Percentiles rank a stretch among this genome's conserved stretches.
These are phyloP conservation scores for Neocrepidodera transversa DNA, from an alignment of 2,888 invertebrate genomes.

Conservation along the genomic window DNA sequence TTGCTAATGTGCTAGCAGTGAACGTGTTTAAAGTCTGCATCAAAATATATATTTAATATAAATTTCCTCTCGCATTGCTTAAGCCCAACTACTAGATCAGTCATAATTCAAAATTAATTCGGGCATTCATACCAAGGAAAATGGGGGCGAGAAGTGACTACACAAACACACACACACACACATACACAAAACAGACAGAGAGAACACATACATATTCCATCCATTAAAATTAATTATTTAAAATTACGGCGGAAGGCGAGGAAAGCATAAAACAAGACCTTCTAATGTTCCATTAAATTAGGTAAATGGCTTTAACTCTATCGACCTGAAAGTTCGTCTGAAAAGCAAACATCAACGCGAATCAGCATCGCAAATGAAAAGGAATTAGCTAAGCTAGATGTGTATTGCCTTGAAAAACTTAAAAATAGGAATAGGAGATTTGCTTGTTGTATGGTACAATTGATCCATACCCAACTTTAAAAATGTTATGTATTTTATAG, in stretches of 20 bases:
- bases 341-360: constrained; percentile 14
- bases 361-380: too few relatives aligned
- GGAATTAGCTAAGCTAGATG: too few relatives aligned
- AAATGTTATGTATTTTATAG: too few relatives aligned
- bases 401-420: too few relatives aligned
- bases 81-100: constrained; percentile 4
- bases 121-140: neutral
- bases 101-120: constrained; percentile 13
- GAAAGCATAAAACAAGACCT: constrained; percentile 25
- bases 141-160: neutral
- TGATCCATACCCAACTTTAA: too few relatives aligned
- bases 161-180: neutral
- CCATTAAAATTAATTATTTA: constrained; percentile 35
- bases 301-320: constrained; percentile 33
- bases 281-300: constrained; percentile 36
- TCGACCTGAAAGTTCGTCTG: constrained; percentile 6
- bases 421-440: too few relatives aligned
- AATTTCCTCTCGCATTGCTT: too few relatives aligned
- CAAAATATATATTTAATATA: too few relatives aligned
- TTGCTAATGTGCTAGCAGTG: too few relatives aligned
- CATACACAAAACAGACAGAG: neutral
- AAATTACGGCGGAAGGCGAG: constrained; percentile 30
- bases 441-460: too few relatives aligned
- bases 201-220: constrained; percentile 30
- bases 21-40: too few relatives aligned